A percentile compares a stretch with the other conserved stretches of the same genome.
Conservation (phyloP, 2,113 vertebrate species). For the Procavia capensis region DNA sequence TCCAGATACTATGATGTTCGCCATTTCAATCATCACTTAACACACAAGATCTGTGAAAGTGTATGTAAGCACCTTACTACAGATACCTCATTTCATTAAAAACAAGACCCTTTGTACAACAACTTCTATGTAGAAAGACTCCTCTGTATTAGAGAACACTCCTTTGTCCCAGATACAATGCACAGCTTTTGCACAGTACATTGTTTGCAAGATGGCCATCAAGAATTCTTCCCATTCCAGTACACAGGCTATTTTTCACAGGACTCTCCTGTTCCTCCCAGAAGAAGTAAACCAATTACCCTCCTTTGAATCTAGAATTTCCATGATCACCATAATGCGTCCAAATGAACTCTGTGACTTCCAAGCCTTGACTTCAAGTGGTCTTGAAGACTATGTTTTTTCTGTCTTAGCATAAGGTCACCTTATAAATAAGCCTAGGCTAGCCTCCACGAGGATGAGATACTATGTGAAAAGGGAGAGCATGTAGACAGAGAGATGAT, state of each 20-base stretch:
- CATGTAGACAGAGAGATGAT: neutral
- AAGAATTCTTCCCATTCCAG: neutral
- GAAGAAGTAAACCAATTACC: neutral
- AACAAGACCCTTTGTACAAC: neutral
- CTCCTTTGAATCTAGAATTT: neutral
- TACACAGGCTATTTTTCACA: neutral
- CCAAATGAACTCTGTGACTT: neutral
- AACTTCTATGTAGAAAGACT: neutral
- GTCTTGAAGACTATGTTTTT: neutral
- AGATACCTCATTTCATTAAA: neutral
- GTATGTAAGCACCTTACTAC: neutral
- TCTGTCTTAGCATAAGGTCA: neutral
- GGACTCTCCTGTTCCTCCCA: neutral
- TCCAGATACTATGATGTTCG: neutral
- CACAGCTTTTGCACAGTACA: neutral
- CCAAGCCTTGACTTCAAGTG: too few species aligned
- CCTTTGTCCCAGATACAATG: neutral
- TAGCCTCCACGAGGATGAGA: neutral
- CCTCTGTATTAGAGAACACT: neutral
- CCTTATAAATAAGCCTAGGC: neutral
- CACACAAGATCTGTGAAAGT: neutral
- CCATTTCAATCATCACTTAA: neutral
- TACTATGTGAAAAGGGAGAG: neutral
- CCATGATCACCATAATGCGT: neutral
- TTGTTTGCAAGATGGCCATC: neutral